Conservation (phyloP, 2,888 invertebrate species). For the Mongoloraphidia duomilia region DNA sequence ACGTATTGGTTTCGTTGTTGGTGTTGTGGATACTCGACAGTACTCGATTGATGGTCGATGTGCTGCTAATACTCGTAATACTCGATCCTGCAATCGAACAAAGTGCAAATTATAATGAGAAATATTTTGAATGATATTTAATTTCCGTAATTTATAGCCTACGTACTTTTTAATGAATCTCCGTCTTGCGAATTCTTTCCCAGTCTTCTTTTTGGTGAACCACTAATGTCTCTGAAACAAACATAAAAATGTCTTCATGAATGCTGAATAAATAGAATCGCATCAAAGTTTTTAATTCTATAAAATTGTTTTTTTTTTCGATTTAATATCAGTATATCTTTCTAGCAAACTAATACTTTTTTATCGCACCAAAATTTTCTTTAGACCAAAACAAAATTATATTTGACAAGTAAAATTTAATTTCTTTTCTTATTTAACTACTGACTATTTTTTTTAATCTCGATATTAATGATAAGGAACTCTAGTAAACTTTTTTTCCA, state of each 20-base stretch:
- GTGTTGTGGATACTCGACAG: constrained; percentile 4
- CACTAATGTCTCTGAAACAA: constrained; percentile 45
- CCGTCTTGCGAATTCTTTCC: background rate
- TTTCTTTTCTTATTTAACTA: too few species aligned
- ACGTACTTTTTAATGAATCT: constrained; percentile 7
- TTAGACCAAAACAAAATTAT: too few species aligned
- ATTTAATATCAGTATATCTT: too few species aligned
- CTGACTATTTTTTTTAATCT: too few species aligned
- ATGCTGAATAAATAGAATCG: constrained; percentile 4
- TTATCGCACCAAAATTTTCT: too few species aligned
- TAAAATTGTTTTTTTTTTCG: too few species aligned
- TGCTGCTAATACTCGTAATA: constrained; percentile 10
- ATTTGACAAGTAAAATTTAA: too few species aligned
- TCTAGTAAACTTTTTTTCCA: too few species aligned
- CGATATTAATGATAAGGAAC: too few species aligned
- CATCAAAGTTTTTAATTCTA: too few species aligned
- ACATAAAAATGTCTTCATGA: constrained; percentile 19
- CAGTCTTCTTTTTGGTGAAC: constrained; percentile 42
- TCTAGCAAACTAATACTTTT: too few species aligned
- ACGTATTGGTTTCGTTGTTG: constrained; percentile 6
- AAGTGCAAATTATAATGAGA: background rate
- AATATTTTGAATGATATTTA: too few species aligned
- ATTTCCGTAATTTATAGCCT: background rate
- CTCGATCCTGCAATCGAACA: constrained; percentile 13
- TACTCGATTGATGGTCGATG: constrained; percentile 6